These are phyloP conservation scores for Crocuta crocuta DNA, from an alignment of 2,113 vertebrate species.

Conservation along the genomic window DNA sequence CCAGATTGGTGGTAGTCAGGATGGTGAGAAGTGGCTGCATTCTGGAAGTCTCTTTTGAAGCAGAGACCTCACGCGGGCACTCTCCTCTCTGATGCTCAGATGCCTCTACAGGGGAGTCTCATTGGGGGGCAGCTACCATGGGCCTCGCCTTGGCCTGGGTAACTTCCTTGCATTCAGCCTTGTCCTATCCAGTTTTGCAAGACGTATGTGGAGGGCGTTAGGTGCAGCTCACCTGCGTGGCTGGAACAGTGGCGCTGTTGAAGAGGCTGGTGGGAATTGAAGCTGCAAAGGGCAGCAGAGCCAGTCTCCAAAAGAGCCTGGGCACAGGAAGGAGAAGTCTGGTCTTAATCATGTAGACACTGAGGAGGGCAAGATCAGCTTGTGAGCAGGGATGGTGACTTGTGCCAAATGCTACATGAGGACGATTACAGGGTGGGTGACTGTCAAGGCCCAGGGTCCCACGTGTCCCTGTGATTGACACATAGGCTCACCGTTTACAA, in stretches of 20 bases:
- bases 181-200: not conserved
- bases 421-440: not conserved
- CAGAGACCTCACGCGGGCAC: not conserved
- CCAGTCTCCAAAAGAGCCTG: not conserved
- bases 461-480: not conserved
- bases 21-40: not conserved
- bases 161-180: not conserved
- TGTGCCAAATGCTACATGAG: not conserved
- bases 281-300: not conserved
- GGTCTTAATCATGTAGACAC: not conserved
- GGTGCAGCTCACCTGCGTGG: not conserved
- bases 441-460: not conserved
- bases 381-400: not conserved
- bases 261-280: not conserved
- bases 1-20: not conserved
- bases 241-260: not conserved
- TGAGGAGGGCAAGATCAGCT: not conserved
- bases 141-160: not conserved
- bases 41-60: not conserved
- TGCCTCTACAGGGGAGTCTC: not conserved
- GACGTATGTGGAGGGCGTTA: not conserved
- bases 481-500: not conserved
- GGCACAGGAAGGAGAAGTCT: not conserved
- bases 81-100: slow-evolving; percentile 18
- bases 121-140: not conserved